These are phyloP conservation scores for Cynodonichthys magdalenae DNA, from an alignment of 2,797 vertebrate species.

Conservation along the genomic window DNA sequence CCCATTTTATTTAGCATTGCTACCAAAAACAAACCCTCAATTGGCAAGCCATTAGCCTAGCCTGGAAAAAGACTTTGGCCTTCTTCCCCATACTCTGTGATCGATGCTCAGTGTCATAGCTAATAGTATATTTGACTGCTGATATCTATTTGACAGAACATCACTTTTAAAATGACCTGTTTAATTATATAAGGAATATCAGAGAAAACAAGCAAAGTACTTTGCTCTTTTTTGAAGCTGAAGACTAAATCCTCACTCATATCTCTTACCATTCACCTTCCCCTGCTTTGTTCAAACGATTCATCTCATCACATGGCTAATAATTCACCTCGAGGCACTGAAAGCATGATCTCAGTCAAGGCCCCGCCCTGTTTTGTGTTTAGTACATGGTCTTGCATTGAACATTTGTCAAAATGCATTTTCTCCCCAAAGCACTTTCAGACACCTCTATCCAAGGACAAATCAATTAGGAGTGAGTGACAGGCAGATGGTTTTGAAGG, in stretches of 20 bases:
- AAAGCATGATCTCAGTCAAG: conserved; percentile 2
- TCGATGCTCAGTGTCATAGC: too few species aligned
- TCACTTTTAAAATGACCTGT: too few species aligned
- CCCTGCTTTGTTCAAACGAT: conserved; percentile 53
- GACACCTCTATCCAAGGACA: conserved; percentile 75
- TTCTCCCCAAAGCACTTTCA: conserved; percentile 55
- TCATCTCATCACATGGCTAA: conserved; percentile 34
- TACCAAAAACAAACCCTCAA: too few species aligned
- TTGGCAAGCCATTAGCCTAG: too few species aligned
- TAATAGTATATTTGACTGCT: too few species aligned
- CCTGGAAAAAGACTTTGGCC: too few species aligned
- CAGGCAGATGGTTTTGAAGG: conserved; percentile 81
- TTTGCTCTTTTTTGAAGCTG: conserved; percentile 37
- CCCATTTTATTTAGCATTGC: too few species aligned
- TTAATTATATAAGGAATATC: conserved; percentile 15
- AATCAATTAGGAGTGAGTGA: conserved; percentile 79
- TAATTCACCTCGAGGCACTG: conserved; percentile 44
- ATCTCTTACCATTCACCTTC: conserved; percentile 29
- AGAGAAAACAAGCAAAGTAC: conserved; percentile 15
- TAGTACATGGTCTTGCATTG: conserved; percentile 25
- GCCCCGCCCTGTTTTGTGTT: conserved; percentile 36
- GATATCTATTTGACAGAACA: too few species aligned
- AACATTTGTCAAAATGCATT: conserved; percentile 66
- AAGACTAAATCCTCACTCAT: conserved; percentile 5
- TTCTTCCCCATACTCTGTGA: too few species aligned